Conservation (phyloP, 2,797 vertebrate species). For the Salmo trutta region DNA sequence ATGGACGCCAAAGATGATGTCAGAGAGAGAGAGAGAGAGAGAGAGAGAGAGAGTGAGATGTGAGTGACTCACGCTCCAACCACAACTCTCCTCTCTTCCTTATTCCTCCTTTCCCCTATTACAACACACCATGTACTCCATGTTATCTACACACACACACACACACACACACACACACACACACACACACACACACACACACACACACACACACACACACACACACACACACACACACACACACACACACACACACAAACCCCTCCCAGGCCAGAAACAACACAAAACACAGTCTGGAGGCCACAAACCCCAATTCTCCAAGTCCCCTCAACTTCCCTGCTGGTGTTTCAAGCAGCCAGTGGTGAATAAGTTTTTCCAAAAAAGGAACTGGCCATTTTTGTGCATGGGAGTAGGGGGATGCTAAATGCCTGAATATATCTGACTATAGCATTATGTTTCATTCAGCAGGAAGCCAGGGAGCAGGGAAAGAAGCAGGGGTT, state of each 20-base stretch:
- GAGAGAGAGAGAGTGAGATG: background rate
- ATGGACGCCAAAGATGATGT: constrained; percentile 70
- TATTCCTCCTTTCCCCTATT: constrained; percentile 47
- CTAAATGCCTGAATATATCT: constrained; percentile 42
- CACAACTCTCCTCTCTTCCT: constrained; percentile 39
- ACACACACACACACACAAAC: constrained; percentile 12
- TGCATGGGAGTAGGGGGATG: constrained; percentile 30
- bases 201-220: too few relatives aligned
- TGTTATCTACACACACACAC: constrained; percentile 12
- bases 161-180: background rate
- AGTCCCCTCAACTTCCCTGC: constrained; percentile 38
- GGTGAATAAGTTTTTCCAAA: constrained; percentile 41
- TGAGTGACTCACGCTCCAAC: constrained; percentile 36
- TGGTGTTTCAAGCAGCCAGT: constrained; percentile 14
- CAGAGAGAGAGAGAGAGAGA: background rate
- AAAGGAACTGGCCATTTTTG: constrained; percentile 42
- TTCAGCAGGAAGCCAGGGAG: constrained; percentile 19
- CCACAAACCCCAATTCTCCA: constrained; percentile 31
- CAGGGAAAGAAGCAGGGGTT: constrained; percentile 24
- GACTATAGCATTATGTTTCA: constrained; percentile 51
- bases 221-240: too few relatives aligned
- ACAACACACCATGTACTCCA: constrained; percentile 39
- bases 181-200: background rate
- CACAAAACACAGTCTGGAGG: constrained; percentile 42
- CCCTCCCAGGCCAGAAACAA: constrained; percentile 41